Conservation (phyloP, 1,140 invertebrate species). For the Nephotettix cincticeps region DNA sequence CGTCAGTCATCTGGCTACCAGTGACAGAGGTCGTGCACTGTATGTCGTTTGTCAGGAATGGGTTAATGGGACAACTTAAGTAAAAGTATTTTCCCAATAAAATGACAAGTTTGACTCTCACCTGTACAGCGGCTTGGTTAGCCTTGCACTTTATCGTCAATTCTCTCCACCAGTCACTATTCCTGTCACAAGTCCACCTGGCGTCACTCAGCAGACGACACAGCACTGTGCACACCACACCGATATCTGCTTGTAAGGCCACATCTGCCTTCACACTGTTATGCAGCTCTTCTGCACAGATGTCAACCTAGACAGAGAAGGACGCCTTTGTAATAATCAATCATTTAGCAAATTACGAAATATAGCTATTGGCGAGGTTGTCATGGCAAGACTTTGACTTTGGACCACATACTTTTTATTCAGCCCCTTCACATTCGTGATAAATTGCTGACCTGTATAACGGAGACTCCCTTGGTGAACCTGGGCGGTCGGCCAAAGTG, state of each 20-base stretch:
- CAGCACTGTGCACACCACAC: slow-evolving; percentile 64
- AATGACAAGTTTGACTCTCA: background rate
- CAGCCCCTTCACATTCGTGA: too few species aligned
- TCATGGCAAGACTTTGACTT: too few species aligned
- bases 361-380: too few species aligned
- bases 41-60: too few species aligned
- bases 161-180: slow-evolving; percentile 59
- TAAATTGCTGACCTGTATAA: slow-evolving; percentile 87
- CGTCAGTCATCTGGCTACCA: too few species aligned
- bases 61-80: too few species aligned
- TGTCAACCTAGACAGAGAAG: slow-evolving; percentile 67
- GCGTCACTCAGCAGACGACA: slow-evolving; percentile 41
- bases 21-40: too few species aligned
- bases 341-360: too few species aligned
- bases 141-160: slow-evolving; percentile 52
- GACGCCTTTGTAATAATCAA: too few species aligned
- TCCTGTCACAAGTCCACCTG: slow-evolving; percentile 48
- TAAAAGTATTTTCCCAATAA: too few species aligned
- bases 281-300: slow-evolving; percentile 87
- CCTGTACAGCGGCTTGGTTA: background rate
- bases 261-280: slow-evolving; percentile 77
- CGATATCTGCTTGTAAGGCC: slow-evolving; percentile 78
- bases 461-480: slow-evolving; percentile 77
- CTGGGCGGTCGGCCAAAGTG: slow-evolving; percentile 92
- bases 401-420: too few species aligned